Evolutionary conservation across 2,113 vertebrate species (phyloP).

Genomic region (Dascyllus trimaculatus): DNA sequence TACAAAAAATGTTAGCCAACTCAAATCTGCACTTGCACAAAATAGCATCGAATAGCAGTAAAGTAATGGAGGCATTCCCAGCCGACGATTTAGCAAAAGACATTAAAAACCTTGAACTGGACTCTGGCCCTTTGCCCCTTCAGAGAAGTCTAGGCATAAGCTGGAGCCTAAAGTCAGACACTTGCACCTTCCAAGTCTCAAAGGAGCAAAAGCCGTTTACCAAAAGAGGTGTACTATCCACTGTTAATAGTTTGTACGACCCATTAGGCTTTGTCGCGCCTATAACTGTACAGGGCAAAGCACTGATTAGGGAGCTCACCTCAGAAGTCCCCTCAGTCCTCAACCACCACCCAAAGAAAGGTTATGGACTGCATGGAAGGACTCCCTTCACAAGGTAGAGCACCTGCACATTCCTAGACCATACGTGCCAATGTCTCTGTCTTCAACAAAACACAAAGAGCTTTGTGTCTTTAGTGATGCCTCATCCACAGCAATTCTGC

Average conservation of each 20-base stretch:
- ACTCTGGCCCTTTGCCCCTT: too few species aligned
- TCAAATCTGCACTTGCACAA: too few species aligned
- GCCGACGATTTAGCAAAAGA: too few species aligned
- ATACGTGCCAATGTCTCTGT: slow-evolving; percentile 1
- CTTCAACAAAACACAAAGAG: neutral
- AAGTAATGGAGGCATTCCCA: too few species aligned
- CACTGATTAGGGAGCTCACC: neutral
- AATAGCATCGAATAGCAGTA: too few species aligned
- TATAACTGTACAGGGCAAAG: neutral
- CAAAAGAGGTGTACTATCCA: neutral
- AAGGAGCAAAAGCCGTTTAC: too few species aligned
- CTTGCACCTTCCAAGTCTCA: too few species aligned
- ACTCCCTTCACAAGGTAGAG: neutral
- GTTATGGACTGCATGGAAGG: neutral
- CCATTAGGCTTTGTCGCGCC: too few species aligned
- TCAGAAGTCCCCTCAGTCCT: neutral
- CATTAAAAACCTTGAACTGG: too few species aligned
- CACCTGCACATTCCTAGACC: neutral
- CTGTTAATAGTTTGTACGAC: slow-evolving; percentile 1
- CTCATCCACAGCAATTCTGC: neutral
- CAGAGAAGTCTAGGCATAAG: too few species aligned
- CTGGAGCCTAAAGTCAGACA: too few species aligned
- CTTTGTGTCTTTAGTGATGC: neutral
- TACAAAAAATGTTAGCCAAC: too few species aligned
- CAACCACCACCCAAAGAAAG: neutral